Conservation (phyloP, 2,888 invertebrate genomes). For the Charanyca ferruginea region DNA sequence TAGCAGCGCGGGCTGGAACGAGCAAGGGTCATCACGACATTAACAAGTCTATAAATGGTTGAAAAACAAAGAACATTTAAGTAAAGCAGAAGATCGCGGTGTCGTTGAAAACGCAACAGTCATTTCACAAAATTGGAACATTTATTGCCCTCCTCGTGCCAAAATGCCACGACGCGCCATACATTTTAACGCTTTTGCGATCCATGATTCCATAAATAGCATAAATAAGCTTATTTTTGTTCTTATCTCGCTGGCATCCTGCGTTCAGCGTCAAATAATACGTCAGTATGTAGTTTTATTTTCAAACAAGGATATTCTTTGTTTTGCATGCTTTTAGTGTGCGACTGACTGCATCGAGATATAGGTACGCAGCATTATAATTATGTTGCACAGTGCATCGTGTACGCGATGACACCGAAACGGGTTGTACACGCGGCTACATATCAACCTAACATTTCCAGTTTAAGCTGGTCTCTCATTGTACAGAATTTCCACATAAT, state of each 20-base stretch:
- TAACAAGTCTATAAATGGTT: too few species aligned
- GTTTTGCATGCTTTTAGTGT: constrained; percentile 37
- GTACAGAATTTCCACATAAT: too few species aligned
- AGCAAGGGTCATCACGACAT: too few species aligned
- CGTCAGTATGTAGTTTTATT: constrained; percentile 41
- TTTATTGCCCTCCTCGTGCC: constrained; percentile 26
- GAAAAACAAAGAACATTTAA: constrained; percentile 2
- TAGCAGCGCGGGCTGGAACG: too few species aligned
- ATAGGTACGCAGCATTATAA: constrained; percentile 39
- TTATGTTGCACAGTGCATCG: constrained; percentile 35
- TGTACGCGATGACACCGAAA: constrained; percentile 25
- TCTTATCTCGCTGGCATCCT: constrained; percentile 40
- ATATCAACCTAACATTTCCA: too few species aligned
- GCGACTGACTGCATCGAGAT: constrained; percentile 24
- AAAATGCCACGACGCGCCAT: constrained; percentile 51
- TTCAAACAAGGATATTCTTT: constrained; percentile 39
- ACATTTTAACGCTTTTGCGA: constrained; percentile 12
- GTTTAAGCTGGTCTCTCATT: too few species aligned
- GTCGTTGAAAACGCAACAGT: constrained; percentile 42
- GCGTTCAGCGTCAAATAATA: constrained; percentile 36
- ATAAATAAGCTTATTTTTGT: constrained; percentile 40
- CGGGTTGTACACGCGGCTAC: too few species aligned
- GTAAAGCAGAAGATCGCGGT: constrained; percentile 2
- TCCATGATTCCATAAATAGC: constrained; percentile 38
- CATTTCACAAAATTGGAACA: constrained; percentile 36